Percentiles rank a stretch among this genome's conserved stretches.
phyloP scores from a whole-genome alignment of 2,888 invertebrate species.

The Drosophila robusta region DNA sequence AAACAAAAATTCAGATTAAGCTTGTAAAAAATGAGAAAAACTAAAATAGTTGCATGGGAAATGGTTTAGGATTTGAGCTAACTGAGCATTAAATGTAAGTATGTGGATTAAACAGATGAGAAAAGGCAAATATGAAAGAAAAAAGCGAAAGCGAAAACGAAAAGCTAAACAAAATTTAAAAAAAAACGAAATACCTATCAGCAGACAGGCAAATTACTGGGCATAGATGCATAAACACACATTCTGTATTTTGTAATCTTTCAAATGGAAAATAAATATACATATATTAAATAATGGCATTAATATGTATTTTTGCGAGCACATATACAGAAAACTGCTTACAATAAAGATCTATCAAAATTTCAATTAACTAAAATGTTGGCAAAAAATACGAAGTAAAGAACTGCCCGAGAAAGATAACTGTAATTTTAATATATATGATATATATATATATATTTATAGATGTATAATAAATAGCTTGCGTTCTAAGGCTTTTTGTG shows the following conservation, averaged over 20 bases:
- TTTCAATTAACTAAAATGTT: conserved; percentile 34
- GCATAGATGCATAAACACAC: conserved; percentile 7
- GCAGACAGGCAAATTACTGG: conserved; percentile 21
- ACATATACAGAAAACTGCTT: conserved; percentile 68
- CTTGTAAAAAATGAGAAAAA: conserved; percentile 66
- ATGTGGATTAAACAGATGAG: conserved; percentile 32
- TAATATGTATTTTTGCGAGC: conserved; percentile 78
- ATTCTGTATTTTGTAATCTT: conserved; percentile 41
- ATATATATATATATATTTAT: conserved; percentile 16
- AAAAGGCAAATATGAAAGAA: neutral
- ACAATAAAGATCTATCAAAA: conserved; percentile 34
- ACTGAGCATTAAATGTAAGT: conserved; percentile 57
- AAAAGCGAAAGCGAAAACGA: neutral
- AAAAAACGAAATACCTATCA: conserved; percentile 15
- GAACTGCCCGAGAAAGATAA: conserved; percentile 11
- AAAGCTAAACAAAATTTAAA: neutral
- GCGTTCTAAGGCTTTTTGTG: conserved; percentile 15
- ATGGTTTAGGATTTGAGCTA: conserved; percentile 67
- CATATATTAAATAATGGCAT: conserved; percentile 25
- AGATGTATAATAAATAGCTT: conserved; percentile 53
- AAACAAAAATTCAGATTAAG: conserved; percentile 39
- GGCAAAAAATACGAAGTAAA: conserved; percentile 19
- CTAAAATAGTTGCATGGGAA: conserved; percentile 29
- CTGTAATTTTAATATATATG: conserved; percentile 33
- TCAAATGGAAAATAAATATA: conserved; percentile 7